Evolutionary conservation across 2,113 vertebrate genomes (phyloP).

Genomic region (Toxotes chatareus): DNA sequence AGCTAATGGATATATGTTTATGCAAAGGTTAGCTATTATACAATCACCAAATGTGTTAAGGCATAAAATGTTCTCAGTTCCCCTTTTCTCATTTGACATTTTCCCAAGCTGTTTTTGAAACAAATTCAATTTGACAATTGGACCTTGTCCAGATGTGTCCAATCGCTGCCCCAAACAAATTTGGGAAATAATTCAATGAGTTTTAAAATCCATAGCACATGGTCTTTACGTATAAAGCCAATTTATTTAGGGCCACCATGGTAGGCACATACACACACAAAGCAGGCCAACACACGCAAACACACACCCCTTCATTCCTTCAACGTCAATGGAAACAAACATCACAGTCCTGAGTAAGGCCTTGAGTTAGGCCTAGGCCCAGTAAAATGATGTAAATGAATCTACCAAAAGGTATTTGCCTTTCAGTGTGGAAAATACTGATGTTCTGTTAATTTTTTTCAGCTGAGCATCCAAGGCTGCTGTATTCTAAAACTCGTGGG

Average conservation of each 20-base stretch:
- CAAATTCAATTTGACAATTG: slow-evolving; percentile 55
- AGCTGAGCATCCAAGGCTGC: neutral
- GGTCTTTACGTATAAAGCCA: slow-evolving; percentile 26
- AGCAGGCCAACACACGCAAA: slow-evolving; percentile 4
- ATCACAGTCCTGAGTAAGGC: slow-evolving; percentile 1
- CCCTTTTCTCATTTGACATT: slow-evolving; percentile 47
- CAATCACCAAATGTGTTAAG: slow-evolving; percentile 17
- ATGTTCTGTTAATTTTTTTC: neutral
- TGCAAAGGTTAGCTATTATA: slow-evolving; percentile 3
- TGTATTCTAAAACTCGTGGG: neutral
- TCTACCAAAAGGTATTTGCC: slow-evolving; percentile 31
- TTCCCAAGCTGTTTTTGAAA: slow-evolving; percentile 49
- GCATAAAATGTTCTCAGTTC: slow-evolving; percentile 23
- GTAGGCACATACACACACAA: slow-evolving; percentile 19
- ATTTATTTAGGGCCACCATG: slow-evolving; percentile 4
- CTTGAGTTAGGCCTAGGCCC: neutral
- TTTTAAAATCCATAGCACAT: slow-evolving; percentile 46
- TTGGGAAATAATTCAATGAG: slow-evolving; percentile 63
- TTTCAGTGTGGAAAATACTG: slow-evolving; percentile 13
- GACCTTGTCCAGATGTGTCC: slow-evolving; percentile 36
- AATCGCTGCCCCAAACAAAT: slow-evolving; percentile 37
- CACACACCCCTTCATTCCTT: slow-evolving; percentile 12
- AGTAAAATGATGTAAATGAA: slow-evolving; percentile 17
- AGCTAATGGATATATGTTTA: neutral
- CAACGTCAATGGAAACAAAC: slow-evolving; percentile 23